Evolutionary conservation across 1,140 invertebrate species (phyloP), one percentile per base, ranked within the genome.

Genomic region (Portunus trituberculatus): DNA sequence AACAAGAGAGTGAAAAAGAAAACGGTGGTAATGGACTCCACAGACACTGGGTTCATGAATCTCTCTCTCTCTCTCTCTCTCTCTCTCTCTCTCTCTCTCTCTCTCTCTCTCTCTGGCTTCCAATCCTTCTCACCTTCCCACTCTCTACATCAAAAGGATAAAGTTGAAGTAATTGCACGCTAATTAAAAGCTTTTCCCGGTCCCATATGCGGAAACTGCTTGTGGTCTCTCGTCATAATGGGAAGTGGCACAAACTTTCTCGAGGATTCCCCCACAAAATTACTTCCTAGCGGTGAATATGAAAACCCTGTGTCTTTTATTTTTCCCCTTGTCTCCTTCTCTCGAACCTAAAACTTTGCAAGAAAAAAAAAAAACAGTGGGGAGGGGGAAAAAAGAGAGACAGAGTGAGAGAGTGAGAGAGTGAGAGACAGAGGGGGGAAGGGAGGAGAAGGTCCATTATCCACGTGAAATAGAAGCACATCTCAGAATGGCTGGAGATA

Each of bases 51-150:
- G 52, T 59, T 59, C 59, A 8, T 16, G 4, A 29, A 1, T 45
- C 92, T 32, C 92, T 93, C 92, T 46, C 32, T 84, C 46, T 28
- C 46, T 52, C 90, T 20, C 52, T 59, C 52, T 20, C 16, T 59
- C 52, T 20, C 52, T 45, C 92, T 32, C 92, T 93, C 92, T 46
- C 32, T 84, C 76, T 86, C 92, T 84, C 92, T 59, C 20, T 52
- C 46, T 59, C 90, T 91, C 46, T 91, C 46, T 52, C 20, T 67
- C 90, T 52, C 90, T 52, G 10, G 0, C 46, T 28, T 48, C 16
- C 90, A 2, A 12, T 59, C 52, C 52, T 59, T 59, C 52, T 20
- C 52, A 14, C 52, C 52, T 2, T 59, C 52, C 16, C 52, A 59
- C 16, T 59, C 52, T 59, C 88, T 1, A n/a, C 25, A 76, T 76